These are phyloP conservation scores for Hydropotes inermis DNA, from an alignment of 2,113 vertebrate genomes.

Conservation along the genomic window DNA sequence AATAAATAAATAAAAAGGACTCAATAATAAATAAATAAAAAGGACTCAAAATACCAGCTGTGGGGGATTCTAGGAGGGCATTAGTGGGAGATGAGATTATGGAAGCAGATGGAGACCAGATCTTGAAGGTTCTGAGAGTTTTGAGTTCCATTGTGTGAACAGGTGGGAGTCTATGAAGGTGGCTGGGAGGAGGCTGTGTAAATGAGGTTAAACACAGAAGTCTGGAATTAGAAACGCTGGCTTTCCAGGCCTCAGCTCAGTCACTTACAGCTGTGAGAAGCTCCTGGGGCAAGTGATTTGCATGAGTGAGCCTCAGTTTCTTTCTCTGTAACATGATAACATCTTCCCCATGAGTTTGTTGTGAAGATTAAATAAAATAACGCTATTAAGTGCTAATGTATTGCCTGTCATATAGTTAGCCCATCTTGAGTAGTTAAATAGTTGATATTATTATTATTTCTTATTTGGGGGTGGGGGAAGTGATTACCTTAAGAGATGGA, in stretches of 20 bases:
- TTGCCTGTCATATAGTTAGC: neutral
- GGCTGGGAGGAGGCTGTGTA: neutral
- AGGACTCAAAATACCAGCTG: neutral
- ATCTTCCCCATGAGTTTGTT: neutral
- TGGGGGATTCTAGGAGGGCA: neutral
- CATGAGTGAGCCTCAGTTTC: neutral
- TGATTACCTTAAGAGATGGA: neutral
- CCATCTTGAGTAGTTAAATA: neutral
- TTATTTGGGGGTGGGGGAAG: neutral
- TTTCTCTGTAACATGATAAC: neutral
- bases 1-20: neutral
- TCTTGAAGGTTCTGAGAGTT: neutral
- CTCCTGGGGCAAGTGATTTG: neutral
- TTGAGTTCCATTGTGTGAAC: neutral
- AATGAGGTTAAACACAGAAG: neutral
- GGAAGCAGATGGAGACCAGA: neutral
- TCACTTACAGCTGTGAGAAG: neutral
- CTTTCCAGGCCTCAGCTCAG: neutral
- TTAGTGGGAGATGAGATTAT: neutral
- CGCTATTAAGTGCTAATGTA: neutral
- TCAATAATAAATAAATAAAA: neutral
- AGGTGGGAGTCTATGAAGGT: neutral
- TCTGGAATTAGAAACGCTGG: neutral
- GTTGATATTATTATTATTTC: neutral
- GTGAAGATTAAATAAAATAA: neutral